Conservation (phyloP, 2,888 invertebrate species). For the Camponotus fellah region DNA sequence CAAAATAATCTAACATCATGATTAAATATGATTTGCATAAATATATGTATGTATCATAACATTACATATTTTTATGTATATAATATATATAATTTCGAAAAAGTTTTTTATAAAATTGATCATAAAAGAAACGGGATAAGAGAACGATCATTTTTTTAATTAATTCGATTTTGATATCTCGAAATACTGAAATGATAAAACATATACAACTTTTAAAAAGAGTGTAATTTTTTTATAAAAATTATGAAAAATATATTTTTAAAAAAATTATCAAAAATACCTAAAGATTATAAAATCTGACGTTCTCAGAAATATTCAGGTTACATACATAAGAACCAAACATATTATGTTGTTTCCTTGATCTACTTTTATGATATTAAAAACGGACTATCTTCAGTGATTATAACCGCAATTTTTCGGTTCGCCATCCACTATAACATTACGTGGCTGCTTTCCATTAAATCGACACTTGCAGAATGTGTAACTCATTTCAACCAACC, state of each 20-base stretch:
- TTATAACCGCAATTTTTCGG: constrained; percentile 32
- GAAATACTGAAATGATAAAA: not conserved
- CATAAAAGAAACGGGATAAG: not conserved
- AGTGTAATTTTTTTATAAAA: not conserved
- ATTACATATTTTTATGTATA: too few relatives aligned
- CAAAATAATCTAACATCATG: not conserved
- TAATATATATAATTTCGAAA: not conserved
- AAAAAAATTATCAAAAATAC: not conserved
- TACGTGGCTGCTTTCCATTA: constrained; percentile 53
- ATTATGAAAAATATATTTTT: not conserved
- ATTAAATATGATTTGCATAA: not conserved
- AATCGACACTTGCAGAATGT: constrained; percentile 66
- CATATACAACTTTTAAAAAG: not conserved
- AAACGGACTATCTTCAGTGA: constrained; percentile 13
- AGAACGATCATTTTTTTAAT: not conserved
- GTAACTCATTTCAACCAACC: constrained; percentile 61
- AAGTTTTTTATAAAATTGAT: not conserved
- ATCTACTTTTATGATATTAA: constrained; percentile 31
- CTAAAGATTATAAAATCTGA: not conserved
- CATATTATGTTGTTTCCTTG: not conserved
- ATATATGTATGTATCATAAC: too few relatives aligned
- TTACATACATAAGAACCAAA: not conserved
- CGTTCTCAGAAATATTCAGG: not conserved
- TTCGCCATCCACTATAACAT: not conserved
- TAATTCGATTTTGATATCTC: not conserved